Evolutionary conservation across 2,113 vertebrate genomes (phyloP), one percentile per base, ranked within the genome.

Genomic region (Caloenas nicobarica): DNA sequence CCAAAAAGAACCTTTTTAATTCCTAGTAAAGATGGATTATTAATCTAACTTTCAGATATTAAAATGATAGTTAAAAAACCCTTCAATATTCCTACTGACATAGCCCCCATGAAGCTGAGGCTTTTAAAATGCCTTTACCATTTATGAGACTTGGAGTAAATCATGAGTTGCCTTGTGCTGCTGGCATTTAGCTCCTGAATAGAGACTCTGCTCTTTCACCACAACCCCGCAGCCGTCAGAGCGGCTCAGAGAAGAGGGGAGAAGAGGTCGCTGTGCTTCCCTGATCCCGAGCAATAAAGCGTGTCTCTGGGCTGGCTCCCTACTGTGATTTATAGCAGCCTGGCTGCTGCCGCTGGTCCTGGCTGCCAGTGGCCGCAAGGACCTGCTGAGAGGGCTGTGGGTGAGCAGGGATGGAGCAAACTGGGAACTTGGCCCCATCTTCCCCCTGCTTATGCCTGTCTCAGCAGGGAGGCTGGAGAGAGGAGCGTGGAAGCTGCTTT

Each of bases 381-480:
- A 16, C 96, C 81, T 88, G 92, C 96, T 94, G 95, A 56, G 95
- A 95, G 36, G 90, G 85, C 92, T 95, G 95, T 81, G 88, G 70
- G 62, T 94, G 85, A 96, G 94, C 90, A 93, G 91, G 54, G 68
- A 72, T 65, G 88, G 48, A 93, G 82, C 92, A 86, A 93, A 94
- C 91, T 96, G 95, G 91, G 86, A 77, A 38, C 54, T 91, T 95
- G 95, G 96, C 94, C 76, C 24, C 91, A 40, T 86, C 72, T 77
- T 83, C 40, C 28, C 23, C 16, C 21, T 89, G 14, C 64, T 86
- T 91, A 23, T 91, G 62, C 91, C 42, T 81, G 69, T 33, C 92
- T 64, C 89, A 74, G 84, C 90, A 54, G 96, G 93, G 69, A 61
- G 73, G 51, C 83, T 91, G 74, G 53, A 81, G 69, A 60, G 88